Evolutionary conservation across 2,888 invertebrate species (phyloP), one percentile per base, ranked within the genome.

Genomic region (Shargacucullia verbasci): DNA sequence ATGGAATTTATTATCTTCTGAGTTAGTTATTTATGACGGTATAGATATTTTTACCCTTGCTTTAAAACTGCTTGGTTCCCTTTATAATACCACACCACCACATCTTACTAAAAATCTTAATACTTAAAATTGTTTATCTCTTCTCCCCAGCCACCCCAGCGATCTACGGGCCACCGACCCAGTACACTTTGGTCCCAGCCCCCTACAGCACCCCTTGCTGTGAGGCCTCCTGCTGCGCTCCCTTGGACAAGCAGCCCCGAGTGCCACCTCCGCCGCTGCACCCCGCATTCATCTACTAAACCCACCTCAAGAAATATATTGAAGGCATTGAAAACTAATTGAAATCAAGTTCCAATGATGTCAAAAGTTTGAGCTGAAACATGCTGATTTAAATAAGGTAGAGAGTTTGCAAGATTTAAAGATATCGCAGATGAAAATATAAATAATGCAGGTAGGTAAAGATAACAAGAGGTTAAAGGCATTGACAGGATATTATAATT

Each of bases 231-330:
- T 94, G 94, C 83, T 93, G 93, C 66, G 87, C 89, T 1, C 91
- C 92, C 0, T 73, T 88, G 1, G 93, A 93, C 83, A 92, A 93
- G 78, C 84, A 84, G 64, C 93, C 92, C 8, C 89, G 92, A 35
- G 82, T 87, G 1, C 88, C 92, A 0, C 91, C 87, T 3, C 90
- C 90, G 0, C 91, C 91, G 0, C 81, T 94, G 0, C 94, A 94
- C 63, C 94, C 94, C 1, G 94, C 94, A 0, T 94, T 92, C 81
- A 94, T 94, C 59, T 94, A 94, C 82, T 94, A 87, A 79, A 58
- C 38, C 39, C 58, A 60, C 34, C 25, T 4, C 15, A 33, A 53
- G 54, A 66, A 62, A 65, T 69, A 74, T 77, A 58, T 65, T 58
- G 46, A 64, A 67, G 69, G 47, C 63, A 73, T 70, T 74, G 60